These are phyloP conservation scores for Hirtodrosophila trivittata DNA, from an alignment of 2,888 invertebrate genomes.

Conservation along the genomic window DNA sequence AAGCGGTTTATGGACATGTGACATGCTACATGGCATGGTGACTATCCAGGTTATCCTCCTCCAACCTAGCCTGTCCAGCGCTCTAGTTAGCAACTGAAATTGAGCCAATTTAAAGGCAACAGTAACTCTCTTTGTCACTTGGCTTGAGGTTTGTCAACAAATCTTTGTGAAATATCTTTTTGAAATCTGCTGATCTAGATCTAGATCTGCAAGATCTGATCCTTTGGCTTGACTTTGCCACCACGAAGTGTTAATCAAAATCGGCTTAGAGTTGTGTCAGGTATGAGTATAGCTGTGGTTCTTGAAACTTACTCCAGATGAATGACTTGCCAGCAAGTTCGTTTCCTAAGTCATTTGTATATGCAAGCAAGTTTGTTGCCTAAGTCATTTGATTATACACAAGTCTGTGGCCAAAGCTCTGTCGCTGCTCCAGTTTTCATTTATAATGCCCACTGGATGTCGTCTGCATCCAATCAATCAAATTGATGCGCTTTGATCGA, in stretches of 20 bases:
- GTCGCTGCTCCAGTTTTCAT: conserved; percentile 14
- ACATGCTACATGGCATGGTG: conserved; percentile 14
- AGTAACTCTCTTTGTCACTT: conserved; percentile 33
- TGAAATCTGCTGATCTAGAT: conserved; percentile 39
- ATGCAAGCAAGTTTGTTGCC: conserved; percentile 4
- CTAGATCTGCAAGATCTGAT: neutral
- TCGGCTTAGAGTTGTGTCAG: conserved; percentile 23
- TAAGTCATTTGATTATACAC: conserved; percentile 4
- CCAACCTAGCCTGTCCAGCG: conserved; percentile 9
- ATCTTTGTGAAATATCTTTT: conserved; percentile 4
- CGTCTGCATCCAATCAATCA: conserved; percentile 72
- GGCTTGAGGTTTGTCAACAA: conserved; percentile 8
- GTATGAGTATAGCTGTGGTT: neutral
- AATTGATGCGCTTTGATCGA: conserved; percentile 71
- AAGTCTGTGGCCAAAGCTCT: too few relatives aligned
- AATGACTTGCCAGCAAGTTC: conserved; percentile 19
- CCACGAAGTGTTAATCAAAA: conserved; percentile 39
- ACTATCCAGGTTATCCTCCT: too few relatives aligned
- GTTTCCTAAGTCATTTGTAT: conserved; percentile 7
- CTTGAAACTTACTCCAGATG: too few relatives aligned
- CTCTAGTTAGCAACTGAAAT: conserved; percentile 64
- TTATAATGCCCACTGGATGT: conserved; percentile 6
- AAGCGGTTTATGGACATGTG: conserved; percentile 52
- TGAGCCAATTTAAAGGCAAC: conserved; percentile 58
- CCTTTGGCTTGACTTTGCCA: conserved; percentile 41